phyloP scores from a whole-genome alignment of 2,113 vertebrate genomes.

The Chrysemys picta region DNA sequence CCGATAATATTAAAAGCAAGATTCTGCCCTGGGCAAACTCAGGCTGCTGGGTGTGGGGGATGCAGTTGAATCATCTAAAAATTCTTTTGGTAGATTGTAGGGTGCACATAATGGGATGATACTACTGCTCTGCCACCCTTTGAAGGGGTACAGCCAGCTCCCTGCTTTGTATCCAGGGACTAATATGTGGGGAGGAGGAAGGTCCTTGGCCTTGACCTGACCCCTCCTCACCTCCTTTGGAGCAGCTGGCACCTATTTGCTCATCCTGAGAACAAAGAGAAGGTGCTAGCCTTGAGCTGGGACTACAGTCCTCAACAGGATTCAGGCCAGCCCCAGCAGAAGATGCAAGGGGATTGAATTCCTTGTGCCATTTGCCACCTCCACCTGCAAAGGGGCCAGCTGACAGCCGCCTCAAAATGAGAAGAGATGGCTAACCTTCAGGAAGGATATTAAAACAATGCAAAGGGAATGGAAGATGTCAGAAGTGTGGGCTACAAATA shows the following conservation, averaged over 20 bases:
- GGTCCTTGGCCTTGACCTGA: neutral
- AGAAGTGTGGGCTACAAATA: conserved; percentile 16
- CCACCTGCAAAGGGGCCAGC: neutral
- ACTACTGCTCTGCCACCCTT: neutral
- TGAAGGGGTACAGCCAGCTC: neutral
- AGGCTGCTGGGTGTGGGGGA: neutral
- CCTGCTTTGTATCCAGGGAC: neutral
- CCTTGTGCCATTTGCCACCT: neutral
- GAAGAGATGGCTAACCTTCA: neutral
- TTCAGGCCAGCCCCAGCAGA: neutral
- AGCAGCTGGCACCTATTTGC: neutral
- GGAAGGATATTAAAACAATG: neutral
- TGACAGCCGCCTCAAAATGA: neutral
- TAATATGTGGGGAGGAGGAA: neutral
- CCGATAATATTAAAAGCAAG: neutral
- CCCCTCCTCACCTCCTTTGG: neutral
- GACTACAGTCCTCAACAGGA: neutral
- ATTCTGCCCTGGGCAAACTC: neutral
- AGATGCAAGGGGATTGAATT: neutral
- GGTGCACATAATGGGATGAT: neutral
- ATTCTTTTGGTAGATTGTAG: neutral
- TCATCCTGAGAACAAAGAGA: neutral
- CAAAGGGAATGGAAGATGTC: conserved; percentile 21
- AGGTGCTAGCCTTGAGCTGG: neutral
- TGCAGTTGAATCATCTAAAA: neutral